A percentile compares a stretch with the other conserved stretches of the same genome.
These are phyloP conservation scores for Bombus difficillimus DNA, from an alignment of 1,140 invertebrate genomes.

Conservation along the genomic window DNA sequence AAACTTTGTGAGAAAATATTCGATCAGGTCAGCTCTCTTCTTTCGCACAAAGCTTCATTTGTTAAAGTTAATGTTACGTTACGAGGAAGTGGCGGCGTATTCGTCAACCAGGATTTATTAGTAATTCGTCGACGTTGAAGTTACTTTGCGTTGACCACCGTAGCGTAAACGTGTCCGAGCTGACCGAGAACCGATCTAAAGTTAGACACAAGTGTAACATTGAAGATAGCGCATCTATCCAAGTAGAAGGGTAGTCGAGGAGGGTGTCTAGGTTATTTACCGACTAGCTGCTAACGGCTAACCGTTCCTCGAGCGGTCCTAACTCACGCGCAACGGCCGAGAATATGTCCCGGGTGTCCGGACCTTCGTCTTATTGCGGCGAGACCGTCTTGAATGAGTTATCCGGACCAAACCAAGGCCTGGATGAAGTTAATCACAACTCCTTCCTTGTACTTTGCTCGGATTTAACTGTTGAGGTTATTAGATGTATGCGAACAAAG, in stretches of 20 bases:
- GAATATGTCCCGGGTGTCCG: conserved; percentile 78
- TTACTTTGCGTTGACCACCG: background rate
- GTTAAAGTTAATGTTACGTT: background rate
- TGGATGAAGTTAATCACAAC: conserved; percentile 53
- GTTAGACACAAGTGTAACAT: conserved; percentile 15
- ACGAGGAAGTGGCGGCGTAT: background rate
- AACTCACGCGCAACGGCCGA: conserved; percentile 76
- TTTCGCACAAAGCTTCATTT: background rate
- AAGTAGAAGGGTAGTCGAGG: conserved; percentile 26
- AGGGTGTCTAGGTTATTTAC: conserved; percentile 73
- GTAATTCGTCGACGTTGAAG: background rate
- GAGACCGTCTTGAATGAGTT: conserved; percentile 69
- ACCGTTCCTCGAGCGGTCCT: conserved; percentile 71
- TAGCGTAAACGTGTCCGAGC: background rate
- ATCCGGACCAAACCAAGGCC: conserved; percentile 51
- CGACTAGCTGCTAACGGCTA: conserved; percentile 64
- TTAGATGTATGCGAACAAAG: too few relatives aligned
- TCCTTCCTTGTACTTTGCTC: conserved; percentile 4
- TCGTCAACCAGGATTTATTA: background rate
- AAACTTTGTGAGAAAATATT: background rate
- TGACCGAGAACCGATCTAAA: conserved; percentile 37
- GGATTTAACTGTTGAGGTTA: too few relatives aligned
- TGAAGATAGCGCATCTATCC: conserved; percentile 36
- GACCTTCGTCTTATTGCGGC: conserved; percentile 77
- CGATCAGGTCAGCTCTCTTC: background rate